Percentiles rank a stretch among this genome's conserved stretches.
Evolutionary conservation across 2,888 invertebrate species (phyloP).

Genomic region (Polylopha cassiicola): DNA sequence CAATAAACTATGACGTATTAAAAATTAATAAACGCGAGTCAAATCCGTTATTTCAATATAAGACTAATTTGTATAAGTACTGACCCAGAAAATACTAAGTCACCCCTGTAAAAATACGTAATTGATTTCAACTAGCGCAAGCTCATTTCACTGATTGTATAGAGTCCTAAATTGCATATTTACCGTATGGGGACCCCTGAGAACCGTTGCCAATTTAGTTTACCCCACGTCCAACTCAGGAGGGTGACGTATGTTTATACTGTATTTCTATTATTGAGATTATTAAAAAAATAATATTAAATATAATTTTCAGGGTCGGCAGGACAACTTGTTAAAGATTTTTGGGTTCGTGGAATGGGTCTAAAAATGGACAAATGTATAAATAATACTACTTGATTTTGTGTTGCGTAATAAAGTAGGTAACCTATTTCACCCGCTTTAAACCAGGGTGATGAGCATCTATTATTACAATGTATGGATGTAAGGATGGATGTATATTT

Average conservation of each 20-base stretch:
- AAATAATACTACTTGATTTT: too few species aligned
- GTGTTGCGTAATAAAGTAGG: too few species aligned
- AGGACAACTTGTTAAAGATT: too few species aligned
- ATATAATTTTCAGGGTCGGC: slow-evolving; percentile 7
- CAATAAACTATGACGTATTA: too few species aligned
- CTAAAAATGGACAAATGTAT: too few species aligned
- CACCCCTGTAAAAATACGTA: slow-evolving; percentile 53
- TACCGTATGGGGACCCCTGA: slow-evolving; percentile 70
- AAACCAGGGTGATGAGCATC: too few species aligned
- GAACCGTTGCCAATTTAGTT: slow-evolving; percentile 68
- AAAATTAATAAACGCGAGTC: too few species aligned
- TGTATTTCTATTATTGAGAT: slow-evolving; percentile 53
- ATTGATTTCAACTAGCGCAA: slow-evolving; percentile 68
- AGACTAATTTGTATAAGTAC: slow-evolving; percentile 7
- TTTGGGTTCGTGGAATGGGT: too few species aligned
- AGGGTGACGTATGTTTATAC: slow-evolving; percentile 52
- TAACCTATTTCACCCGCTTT: too few species aligned
- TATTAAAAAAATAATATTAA: slow-evolving; percentile 32
- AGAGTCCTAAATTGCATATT: slow-evolving; percentile 70
- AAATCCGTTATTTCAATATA: too few species aligned
- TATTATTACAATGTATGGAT: too few species aligned
- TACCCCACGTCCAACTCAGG: slow-evolving; percentile 37
- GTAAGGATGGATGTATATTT: too few species aligned
- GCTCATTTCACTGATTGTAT: slow-evolving; percentile 73
- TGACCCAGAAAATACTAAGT: slow-evolving; percentile 16